Evolutionary conservation across 2,113 vertebrate genomes (phyloP).

Genomic region (Hypocryptadius cinnamomeus): DNA sequence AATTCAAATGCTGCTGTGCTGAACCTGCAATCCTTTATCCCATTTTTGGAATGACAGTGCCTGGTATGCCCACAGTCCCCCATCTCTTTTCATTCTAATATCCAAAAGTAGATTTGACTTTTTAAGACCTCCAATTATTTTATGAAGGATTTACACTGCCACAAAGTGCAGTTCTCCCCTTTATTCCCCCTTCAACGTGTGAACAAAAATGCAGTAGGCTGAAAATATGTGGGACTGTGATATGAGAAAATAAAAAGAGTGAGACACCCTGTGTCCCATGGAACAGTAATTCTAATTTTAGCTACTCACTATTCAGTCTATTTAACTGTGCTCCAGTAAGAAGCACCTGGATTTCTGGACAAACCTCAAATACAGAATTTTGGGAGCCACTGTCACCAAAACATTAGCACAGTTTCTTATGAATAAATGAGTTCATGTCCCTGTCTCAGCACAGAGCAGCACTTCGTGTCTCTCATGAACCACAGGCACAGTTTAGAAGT

Average conservation of each 20-base stretch:
- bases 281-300: conserved; percentile 5
- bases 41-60: not conserved
- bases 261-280: not conserved
- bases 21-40: not conserved
- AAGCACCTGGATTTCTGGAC: conserved; percentile 14
- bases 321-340: not conserved
- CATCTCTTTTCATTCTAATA: not conserved
- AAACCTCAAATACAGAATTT: not conserved
- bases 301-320: not conserved
- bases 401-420: not conserved
- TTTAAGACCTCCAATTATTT: not conserved
- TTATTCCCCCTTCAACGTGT: not conserved
- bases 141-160: not conserved
- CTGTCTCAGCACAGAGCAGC: not conserved
- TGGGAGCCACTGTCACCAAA: not conserved
- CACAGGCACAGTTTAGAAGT: not conserved
- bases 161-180: not conserved
- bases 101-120: not conserved
- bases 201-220: not conserved
- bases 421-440: not conserved
- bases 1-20: not conserved
- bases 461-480: fast-evolving
- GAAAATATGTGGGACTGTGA: not conserved
- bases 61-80: not conserved
- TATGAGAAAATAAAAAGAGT: not conserved